Evolutionary conservation across 2,797 vertebrate species (phyloP).

Genomic region (Molossus molossus): DNA sequence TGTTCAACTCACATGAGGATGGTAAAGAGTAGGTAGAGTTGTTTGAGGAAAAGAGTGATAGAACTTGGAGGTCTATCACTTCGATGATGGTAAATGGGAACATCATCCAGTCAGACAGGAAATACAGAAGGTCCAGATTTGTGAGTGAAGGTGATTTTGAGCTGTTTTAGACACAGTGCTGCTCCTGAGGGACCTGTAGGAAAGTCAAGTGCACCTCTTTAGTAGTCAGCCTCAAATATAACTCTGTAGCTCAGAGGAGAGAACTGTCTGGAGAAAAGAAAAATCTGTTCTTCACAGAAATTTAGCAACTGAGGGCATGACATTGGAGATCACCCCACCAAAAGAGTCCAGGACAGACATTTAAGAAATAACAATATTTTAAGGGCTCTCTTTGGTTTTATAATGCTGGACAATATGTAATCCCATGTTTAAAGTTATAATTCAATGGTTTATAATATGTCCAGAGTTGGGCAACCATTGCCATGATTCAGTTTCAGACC

Average conservation of each 20-base stretch:
- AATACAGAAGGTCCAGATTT: neutral
- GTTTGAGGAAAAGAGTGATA: neutral
- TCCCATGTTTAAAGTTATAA: neutral
- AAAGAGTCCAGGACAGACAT: neutral
- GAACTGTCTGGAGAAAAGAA: neutral
- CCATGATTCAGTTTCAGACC: neutral
- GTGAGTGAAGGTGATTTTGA: slow-evolving; percentile 1
- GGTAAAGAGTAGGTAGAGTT: neutral
- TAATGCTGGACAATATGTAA: neutral
- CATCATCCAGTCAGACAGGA: neutral
- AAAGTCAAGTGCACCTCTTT: neutral
- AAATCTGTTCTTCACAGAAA: slow-evolving; percentile 31
- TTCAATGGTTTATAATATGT: neutral
- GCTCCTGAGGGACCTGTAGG: neutral
- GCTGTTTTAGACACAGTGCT: neutral
- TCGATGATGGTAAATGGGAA: neutral
- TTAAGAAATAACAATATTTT: neutral
- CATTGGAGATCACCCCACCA: neutral
- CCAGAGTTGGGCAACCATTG: neutral
- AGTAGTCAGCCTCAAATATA: neutral
- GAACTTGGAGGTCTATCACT: neutral
- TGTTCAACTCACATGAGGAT: neutral
- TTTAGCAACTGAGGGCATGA: neutral
- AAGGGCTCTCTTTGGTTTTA: neutral
- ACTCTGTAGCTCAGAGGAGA: neutral